Base-by-base conservation (phyloP, 2,113 vertebrate genomes). In the Ellobius talpinus region DNA sequence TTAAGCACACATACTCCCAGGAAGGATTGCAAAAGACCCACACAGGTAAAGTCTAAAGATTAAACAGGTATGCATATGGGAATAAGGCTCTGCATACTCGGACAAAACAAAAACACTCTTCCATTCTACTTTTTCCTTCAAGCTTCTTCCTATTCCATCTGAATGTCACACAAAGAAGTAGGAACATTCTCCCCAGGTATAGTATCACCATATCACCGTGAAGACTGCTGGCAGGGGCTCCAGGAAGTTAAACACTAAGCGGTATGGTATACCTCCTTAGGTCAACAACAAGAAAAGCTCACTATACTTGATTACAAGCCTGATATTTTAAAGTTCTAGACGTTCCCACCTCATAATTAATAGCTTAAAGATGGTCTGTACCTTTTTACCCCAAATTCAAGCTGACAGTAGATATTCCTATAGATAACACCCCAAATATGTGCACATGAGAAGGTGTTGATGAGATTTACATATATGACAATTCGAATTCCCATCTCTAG, bases 301-400 rank as follows among this genome's bases (percentile, higher is more conserved):
- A 98, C 93, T 98, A 93, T 95, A 97, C 77, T 98, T 98, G 97
- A 98, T 94, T 98, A 98, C 97, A 97, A 98, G 97, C 70, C 88
- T 98, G 81, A 96, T 97, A 98, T 97, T 98, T 98, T 97, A 98
- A 98, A 98, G 79, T 87, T 97, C 36, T 3, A 98, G 96, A 91
- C 73, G 97, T 7, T 98, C 98, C 98, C 97, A 96, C 97, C 96
- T 97, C 97, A 97, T 95, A 98, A 97, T 97, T 97, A 98, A 98
- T 98, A 98, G 92, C 97, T 98, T 94, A 93, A 90, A 96, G 92
- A 96, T 89, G 36, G 45, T 19, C 93, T 96, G 77, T 87, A 95
- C 95, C 92, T 88, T 0, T 1, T 97, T 98, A 89, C 92, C 90
- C 91, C 92, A 84, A 98, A 98, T 98, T 98, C 96, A 98, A 95